Percentiles rank a stretch among this genome's conserved stretches.
Conservation (phyloP, 2,113 vertebrate species). For the Nestor notabilis region DNA sequence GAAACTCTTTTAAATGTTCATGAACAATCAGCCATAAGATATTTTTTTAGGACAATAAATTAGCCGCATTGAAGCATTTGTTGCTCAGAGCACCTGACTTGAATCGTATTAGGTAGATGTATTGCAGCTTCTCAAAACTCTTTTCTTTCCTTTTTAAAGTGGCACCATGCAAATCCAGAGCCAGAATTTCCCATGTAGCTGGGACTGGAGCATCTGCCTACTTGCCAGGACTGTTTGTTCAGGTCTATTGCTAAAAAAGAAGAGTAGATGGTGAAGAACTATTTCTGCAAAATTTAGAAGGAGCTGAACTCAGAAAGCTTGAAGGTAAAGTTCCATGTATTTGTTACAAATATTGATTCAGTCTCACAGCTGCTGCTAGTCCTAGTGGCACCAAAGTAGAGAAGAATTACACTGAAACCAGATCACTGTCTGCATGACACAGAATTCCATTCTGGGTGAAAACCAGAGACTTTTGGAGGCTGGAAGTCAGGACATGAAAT, state of each 20-base stretch:
- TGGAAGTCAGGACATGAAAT: neutral
- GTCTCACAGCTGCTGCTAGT: neutral
- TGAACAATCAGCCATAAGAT: neutral
- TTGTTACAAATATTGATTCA: conserved; percentile 42
- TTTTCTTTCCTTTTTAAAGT: neutral
- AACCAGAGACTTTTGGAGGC: neutral
- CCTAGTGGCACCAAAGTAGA: neutral
- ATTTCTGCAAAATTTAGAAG: neutral
- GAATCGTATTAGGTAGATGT: neutral
- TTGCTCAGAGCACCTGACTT: neutral
- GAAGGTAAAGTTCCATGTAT: neutral
- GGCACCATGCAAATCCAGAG: neutral
- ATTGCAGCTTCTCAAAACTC: neutral
- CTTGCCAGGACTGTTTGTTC: neutral
- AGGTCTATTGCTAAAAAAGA: neutral
- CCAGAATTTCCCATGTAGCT: neutral
- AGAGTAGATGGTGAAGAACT: neutral
- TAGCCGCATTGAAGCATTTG: neutral
- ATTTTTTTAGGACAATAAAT: neutral
- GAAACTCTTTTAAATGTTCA: neutral
- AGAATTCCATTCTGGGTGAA: neutral
- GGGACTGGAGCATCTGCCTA: neutral
- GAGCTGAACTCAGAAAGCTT: neutral
- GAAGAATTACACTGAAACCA: neutral
- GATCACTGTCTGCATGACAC: neutral